Evolutionary conservation across 2,113 vertebrate genomes (phyloP).

Genomic region (Hyperopisus bebe): DNA sequence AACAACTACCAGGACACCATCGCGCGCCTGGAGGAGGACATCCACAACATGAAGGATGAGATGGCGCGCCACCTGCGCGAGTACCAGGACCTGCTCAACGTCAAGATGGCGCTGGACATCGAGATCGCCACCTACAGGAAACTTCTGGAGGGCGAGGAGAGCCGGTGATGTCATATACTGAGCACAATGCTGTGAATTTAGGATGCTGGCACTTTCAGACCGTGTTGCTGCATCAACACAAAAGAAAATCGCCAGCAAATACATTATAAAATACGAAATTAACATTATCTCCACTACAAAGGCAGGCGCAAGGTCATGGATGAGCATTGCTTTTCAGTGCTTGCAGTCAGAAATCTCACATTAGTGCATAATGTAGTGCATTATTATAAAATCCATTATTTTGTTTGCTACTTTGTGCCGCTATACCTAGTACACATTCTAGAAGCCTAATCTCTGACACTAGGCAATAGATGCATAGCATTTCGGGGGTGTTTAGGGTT

Average conservation of each 20-base stretch:
- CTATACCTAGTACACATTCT: background rate
- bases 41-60: constrained; percentile 94
- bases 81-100: constrained; percentile 91
- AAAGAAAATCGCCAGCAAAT: background rate
- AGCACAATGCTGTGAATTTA: background rate
- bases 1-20: constrained; percentile 83
- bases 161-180: constrained; percentile 64
- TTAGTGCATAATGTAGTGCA: background rate
- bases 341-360: background rate
- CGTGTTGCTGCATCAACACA: background rate
- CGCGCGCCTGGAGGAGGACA: constrained; percentile 82
- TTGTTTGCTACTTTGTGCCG: background rate
- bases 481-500: background rate
- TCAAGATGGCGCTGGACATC: constrained; percentile 95
- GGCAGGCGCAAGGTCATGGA: background rate
- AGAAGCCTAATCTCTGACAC: background rate
- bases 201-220: background rate
- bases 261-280: background rate
- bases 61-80: constrained; percentile 89
- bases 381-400: background rate
- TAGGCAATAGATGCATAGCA: background rate
- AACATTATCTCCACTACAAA: background rate
- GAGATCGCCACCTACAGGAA: constrained; percentile 98
- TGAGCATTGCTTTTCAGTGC: background rate
- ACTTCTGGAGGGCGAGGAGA: constrained; percentile 93